These are phyloP conservation scores for Timandra comae DNA, from an alignment of 2,888 invertebrate species.

Conservation along the genomic window DNA sequence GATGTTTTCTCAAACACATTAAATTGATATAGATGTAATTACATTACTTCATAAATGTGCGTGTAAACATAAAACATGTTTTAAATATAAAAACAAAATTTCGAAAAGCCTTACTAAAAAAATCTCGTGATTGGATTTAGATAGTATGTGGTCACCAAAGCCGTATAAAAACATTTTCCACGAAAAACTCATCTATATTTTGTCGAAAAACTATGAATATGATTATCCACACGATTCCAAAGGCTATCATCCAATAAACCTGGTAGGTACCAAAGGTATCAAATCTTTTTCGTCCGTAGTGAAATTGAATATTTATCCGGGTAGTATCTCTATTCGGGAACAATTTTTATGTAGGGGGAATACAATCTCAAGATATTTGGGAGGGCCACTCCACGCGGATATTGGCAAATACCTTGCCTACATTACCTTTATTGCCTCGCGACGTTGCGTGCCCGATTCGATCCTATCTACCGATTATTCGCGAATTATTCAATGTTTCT, in stretches of 20 bases:
- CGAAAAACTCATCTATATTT: slow-evolving; percentile 51
- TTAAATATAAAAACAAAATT: neutral
- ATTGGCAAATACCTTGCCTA: slow-evolving; percentile 75
- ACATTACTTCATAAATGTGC: no score
- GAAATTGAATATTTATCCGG: slow-evolving; percentile 77
- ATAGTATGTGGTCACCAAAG: slow-evolving; percentile 32
- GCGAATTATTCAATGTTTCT: slow-evolving; percentile 59
- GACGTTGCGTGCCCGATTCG: slow-evolving; percentile 62
- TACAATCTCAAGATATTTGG: slow-evolving; percentile 74
- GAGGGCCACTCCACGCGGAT: slow-evolving; percentile 71
- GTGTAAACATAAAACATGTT: neutral
- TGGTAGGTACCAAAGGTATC: slow-evolving; percentile 71
- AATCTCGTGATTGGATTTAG: slow-evolving; percentile 32
- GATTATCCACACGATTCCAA: slow-evolving; percentile 73
- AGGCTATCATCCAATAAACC: slow-evolving; percentile 74
- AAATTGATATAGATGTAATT: neutral
- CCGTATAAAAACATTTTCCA: slow-evolving; percentile 42
- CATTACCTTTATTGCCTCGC: slow-evolving; percentile 73
- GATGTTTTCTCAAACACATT: neutral
- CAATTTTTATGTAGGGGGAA: slow-evolving; percentile 76
- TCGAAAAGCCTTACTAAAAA: slow-evolving; percentile 16
- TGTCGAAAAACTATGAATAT: slow-evolving; percentile 70
- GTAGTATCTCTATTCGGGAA: slow-evolving; percentile 75
- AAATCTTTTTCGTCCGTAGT: slow-evolving; percentile 76
- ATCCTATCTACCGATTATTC: slow-evolving; percentile 62